These are phyloP conservation scores for Hemicrepidius hirtus DNA, from an alignment of 2,888 invertebrate genomes.

Conservation along the genomic window DNA sequence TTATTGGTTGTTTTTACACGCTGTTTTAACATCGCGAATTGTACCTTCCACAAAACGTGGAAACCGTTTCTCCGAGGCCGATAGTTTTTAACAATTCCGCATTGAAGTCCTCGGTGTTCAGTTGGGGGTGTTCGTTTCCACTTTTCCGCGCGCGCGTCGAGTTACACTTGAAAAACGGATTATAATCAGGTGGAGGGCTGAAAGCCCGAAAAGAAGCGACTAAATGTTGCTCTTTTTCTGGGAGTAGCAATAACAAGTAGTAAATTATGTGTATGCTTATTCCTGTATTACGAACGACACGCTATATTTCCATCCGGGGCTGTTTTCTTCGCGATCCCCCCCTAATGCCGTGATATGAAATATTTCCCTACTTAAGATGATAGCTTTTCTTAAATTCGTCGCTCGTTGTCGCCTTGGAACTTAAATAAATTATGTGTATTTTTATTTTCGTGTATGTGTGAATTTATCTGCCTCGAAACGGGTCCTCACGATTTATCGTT, in stretches of 20 bases:
- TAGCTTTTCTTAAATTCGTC: constrained; percentile 73
- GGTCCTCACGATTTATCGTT: constrained; percentile 53
- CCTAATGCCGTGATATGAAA: constrained; percentile 71
- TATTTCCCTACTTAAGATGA: constrained; percentile 73
- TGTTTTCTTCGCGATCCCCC: constrained; percentile 60
- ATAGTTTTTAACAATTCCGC: background rate
- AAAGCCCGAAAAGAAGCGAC: constrained; percentile 19
- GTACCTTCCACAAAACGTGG: constrained; percentile 27
- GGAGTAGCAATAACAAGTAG: constrained; percentile 57
- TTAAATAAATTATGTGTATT: constrained; percentile 70
- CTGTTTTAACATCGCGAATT: constrained; percentile 42
- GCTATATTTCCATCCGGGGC: constrained; percentile 67
- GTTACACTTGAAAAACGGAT: too few species aligned
- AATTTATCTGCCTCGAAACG: constrained; percentile 65
- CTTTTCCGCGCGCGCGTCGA: too few species aligned
- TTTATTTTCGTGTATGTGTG: constrained; percentile 67
- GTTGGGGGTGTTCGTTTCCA: too few species aligned
- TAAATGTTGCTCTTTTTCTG: constrained; percentile 43
- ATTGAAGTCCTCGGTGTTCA: too few species aligned
- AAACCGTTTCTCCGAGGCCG: background rate
- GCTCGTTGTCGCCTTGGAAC: constrained; percentile 67
- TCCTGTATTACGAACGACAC: constrained; percentile 64
- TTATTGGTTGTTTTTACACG: constrained; percentile 53
- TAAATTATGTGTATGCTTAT: constrained; percentile 60
- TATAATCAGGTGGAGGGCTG: background rate